Evolutionary conservation across 2,113 vertebrate species (phyloP).

Genomic region (Aldabrachelys gigantea): DNA sequence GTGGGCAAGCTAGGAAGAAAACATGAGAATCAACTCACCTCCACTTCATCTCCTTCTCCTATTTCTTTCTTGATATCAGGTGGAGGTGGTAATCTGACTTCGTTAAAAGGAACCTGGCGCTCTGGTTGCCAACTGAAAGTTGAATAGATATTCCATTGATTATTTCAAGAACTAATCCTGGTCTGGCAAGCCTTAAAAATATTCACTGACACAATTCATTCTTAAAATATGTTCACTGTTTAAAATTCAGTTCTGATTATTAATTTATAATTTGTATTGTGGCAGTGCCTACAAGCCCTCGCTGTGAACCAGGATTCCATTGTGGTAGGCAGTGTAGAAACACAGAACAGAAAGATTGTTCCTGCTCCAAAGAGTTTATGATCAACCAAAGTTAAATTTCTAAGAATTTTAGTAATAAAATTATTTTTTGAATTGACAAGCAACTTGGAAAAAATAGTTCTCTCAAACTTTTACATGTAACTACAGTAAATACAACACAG

Average conservation of each 20-base stretch:
- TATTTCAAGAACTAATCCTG: neutral
- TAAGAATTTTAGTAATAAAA: neutral
- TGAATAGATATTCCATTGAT: neutral
- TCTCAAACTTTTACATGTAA: neutral
- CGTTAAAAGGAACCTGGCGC: constrained; percentile 95
- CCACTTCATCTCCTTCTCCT: constrained; percentile 95
- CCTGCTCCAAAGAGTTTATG: neutral
- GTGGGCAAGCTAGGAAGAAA: neutral
- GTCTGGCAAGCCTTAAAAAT: neutral
- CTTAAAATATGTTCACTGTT: neutral
- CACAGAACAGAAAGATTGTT: neutral
- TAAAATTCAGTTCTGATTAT: neutral
- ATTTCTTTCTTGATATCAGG: constrained; percentile 95
- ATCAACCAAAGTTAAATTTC: neutral
- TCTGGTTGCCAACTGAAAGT: constrained; percentile 94
- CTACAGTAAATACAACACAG: neutral
- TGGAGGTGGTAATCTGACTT: constrained; percentile 93
- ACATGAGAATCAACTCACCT: constrained; percentile 82
- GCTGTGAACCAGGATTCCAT: neutral
- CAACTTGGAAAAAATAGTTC: neutral
- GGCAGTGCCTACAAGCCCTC: neutral
- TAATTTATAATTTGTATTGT: neutral
- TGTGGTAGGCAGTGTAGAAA: neutral
- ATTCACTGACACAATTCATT: neutral
- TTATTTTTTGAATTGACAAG: neutral